phyloP scores from a whole-genome alignment of 2,888 invertebrate species.

The Drosophila anomelani region DNA sequence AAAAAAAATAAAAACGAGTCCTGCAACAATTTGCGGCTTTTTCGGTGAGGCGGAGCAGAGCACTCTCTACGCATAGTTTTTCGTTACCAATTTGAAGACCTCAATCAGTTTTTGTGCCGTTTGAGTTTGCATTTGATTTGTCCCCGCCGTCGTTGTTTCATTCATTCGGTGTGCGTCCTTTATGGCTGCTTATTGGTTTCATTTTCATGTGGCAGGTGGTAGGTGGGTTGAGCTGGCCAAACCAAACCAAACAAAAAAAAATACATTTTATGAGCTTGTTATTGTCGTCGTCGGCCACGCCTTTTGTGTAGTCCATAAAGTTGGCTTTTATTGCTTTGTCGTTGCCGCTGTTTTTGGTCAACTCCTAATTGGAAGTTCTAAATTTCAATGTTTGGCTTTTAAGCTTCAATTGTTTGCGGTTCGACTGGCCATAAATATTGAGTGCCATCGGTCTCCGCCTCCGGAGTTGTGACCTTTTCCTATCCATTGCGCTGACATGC shows the following conservation, averaged over 20 bases:
- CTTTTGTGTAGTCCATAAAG: conserved; percentile 70
- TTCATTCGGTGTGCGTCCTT: conserved; percentile 23
- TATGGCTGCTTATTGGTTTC: conserved; percentile 66
- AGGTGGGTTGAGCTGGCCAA: conserved; percentile 44
- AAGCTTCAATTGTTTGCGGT: conserved; percentile 81
- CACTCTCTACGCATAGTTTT: conserved; percentile 44
- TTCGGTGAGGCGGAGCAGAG: conserved; percentile 17
- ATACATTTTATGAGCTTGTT: conserved; percentile 71
- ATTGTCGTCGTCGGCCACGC: conserved; percentile 70
- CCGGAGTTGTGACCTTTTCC: not conserved
- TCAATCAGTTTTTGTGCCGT: conserved; percentile 67
- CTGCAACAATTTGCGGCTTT: conserved; percentile 48
- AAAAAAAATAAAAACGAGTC: conserved; percentile 1
- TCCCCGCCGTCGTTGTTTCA: conserved; percentile 6
- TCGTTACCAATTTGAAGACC: conserved; percentile 45
- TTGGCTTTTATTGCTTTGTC: conserved; percentile 68
- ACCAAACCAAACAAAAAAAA: conserved; percentile 32
- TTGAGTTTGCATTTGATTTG: conserved; percentile 60
- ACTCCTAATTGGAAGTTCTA: conserved; percentile 80
- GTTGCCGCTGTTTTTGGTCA: conserved; percentile 48
- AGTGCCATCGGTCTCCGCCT: conserved; percentile 32
- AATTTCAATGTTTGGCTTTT: conserved; percentile 80
- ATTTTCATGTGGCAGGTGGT: conserved; percentile 41
- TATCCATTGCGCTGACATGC: conserved; percentile 39
- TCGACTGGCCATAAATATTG: conserved; percentile 74